Conservation (phyloP, 2,113 vertebrate genomes). For the Percina caprodes region DNA sequence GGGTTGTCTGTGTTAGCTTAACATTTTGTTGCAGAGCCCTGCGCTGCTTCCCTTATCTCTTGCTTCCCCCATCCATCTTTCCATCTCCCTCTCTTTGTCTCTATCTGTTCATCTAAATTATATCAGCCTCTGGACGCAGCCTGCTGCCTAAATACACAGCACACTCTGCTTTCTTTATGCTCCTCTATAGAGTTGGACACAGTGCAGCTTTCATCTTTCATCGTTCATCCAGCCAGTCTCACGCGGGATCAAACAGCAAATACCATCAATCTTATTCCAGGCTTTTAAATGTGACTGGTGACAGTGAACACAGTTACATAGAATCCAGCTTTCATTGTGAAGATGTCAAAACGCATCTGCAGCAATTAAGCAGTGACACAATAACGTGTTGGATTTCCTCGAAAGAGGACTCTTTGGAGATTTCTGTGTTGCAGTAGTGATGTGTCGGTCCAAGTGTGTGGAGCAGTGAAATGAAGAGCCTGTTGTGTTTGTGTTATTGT, state of each 20-base stretch:
- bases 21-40: constrained; percentile 43
- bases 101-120: constrained; percentile 56
- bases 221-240: constrained; percentile 25
- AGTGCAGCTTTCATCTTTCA: constrained; percentile 20
- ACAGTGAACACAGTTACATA: neutral
- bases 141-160: constrained; percentile 18
- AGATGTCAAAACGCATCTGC: neutral
- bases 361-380: neutral
- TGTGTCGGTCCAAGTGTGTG: neutral
- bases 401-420: neutral
- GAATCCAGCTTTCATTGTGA: neutral
- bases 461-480: neutral
- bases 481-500: neutral
- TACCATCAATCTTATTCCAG: neutral
- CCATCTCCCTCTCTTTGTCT: constrained; percentile 25
- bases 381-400: constrained; percentile 14
- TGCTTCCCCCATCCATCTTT: constrained; percentile 9
- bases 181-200: constrained; percentile 19
- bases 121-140: neutral
- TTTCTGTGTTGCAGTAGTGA: neutral
- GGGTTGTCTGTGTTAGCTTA: constrained; percentile 70
- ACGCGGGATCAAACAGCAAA: constrained; percentile 32
- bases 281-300: neutral
- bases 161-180: constrained; percentile 22
- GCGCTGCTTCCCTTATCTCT: constrained; percentile 43